These are phyloP conservation scores for Archegozetes longisetosus DNA, from an alignment of 1,140 invertebrate genomes.

Conservation along the genomic window DNA sequence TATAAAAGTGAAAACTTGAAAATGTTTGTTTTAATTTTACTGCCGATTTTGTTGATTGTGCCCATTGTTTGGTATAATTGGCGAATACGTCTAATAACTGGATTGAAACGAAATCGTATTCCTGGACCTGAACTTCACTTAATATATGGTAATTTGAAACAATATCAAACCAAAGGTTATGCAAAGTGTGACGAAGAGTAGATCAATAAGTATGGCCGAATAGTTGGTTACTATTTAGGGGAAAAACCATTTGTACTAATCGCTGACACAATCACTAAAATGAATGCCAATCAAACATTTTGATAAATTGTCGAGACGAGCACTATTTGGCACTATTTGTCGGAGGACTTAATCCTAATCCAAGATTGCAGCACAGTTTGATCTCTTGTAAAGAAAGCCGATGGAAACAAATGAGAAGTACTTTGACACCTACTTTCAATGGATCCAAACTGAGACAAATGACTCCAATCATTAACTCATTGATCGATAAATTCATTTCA, in stretches of 20 bases:
- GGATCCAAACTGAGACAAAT: conserved; percentile 34
- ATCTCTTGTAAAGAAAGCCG: conserved; percentile 20
- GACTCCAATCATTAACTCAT: conserved; percentile 26
- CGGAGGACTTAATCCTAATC: conserved; percentile 8
- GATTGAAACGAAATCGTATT: conserved; percentile 20
- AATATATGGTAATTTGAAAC: conserved; percentile 25
- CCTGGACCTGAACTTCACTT: conserved; percentile 27
- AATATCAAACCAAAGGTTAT: conserved; percentile 2
- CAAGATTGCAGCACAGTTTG: conserved; percentile 14
- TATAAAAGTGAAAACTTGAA: too few relatives aligned
- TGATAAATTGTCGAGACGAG: conserved; percentile 25
- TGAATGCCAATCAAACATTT: conserved; percentile 30
- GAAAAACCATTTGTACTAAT: conserved; percentile 26
- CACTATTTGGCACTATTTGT: neutral
- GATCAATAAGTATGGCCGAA: conserved; percentile 26
- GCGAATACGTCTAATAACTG: neutral
- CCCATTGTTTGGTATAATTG: neutral
- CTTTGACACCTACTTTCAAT: conserved; percentile 37
- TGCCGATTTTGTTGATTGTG: too few relatives aligned
- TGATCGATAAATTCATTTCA: conserved; percentile 23
- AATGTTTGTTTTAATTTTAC: too few relatives aligned
- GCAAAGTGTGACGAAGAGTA: conserved; percentile 25
- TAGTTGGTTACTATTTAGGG: conserved; percentile 29
- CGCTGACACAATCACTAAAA: conserved; percentile 27
- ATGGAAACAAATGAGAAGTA: conserved; percentile 36